Conservation (phyloP, 2,888 invertebrate genomes). For the Uropetala carovei region DNA sequence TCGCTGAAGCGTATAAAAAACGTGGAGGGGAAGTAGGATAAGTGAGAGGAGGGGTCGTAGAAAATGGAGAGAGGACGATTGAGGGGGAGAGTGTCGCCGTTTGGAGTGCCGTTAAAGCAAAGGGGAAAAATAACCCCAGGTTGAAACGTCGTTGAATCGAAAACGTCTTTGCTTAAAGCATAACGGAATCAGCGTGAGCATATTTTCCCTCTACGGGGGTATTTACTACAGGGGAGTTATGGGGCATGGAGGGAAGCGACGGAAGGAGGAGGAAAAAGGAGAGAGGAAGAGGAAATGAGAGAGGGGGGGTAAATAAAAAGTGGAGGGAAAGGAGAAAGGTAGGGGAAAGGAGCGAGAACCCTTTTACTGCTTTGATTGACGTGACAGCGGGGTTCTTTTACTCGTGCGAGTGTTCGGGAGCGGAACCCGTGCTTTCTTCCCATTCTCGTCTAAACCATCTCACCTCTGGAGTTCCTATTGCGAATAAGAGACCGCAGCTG, state of each 20-base stretch:
- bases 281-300: not conserved
- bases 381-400: conserved; percentile 32
- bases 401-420: not conserved
- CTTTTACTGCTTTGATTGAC: conserved; percentile 15
- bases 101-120: not conserved
- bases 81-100: not conserved
- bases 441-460: not conserved
- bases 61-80: not conserved
- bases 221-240: not conserved
- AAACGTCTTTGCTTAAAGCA: not conserved
- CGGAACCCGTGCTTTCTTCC: conserved; percentile 8
- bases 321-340: not conserved
- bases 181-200: not conserved
- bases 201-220: not conserved
- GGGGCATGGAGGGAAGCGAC: not conserved
- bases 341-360: not conserved
- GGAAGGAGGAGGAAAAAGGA: conserved; percentile 26
- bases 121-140: not conserved
- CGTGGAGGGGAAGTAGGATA: too few relatives aligned
- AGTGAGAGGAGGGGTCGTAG: too few relatives aligned
- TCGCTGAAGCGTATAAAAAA: too few relatives aligned
- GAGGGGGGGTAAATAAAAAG: not conserved
- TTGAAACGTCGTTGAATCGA: conserved; percentile 2
- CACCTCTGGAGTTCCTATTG: not conserved
- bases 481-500: not conserved